phyloP scores from a whole-genome alignment of 2,113 vertebrate species.

The Bufo gargarizans region DNA sequence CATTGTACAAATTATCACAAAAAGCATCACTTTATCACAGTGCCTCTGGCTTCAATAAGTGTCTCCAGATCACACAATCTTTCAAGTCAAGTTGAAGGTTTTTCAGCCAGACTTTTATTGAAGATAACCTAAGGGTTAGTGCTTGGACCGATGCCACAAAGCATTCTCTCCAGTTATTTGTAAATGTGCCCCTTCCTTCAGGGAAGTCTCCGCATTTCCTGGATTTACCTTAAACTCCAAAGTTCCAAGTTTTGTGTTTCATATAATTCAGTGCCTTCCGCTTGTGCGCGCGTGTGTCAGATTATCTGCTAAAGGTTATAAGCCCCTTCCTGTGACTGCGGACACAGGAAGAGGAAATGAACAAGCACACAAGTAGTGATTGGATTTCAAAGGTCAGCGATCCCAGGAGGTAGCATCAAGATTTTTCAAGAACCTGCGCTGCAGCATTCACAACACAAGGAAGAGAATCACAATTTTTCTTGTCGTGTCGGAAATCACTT shows the following conservation, averaged over 20 bases:
- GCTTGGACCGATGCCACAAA: conserved; percentile 52
- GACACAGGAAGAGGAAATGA: conserved; percentile 83
- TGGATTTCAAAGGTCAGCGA: conserved; percentile 74
- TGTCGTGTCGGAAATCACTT: conserved; percentile 69
- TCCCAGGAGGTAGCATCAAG: conserved; percentile 61
- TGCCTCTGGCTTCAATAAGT: conserved; percentile 58
- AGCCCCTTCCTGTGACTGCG: conserved; percentile 71
- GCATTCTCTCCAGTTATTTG: conserved; percentile 66
- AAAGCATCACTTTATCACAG: conserved; percentile 51
- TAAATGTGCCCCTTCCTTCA: conserved; percentile 73
- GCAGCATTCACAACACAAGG: conserved; percentile 65
- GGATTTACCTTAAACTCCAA: conserved; percentile 74
- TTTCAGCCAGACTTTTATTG: conserved; percentile 68
- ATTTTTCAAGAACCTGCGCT: conserved; percentile 63
- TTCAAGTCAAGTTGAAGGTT: conserved; percentile 64
- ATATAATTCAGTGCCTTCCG: conserved; percentile 75
- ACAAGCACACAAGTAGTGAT: conserved; percentile 73
- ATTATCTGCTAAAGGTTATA: conserved; percentile 79
- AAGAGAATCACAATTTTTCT: conserved; percentile 65
- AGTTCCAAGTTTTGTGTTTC: conserved; percentile 74
- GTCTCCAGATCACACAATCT: conserved; percentile 62
- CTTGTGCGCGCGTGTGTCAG: conserved; percentile 71
- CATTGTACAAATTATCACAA: conserved; percentile 48
- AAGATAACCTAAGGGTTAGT: conserved; percentile 60
- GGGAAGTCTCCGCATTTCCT: conserved; percentile 71